Evolutionary conservation across 2,888 invertebrate species (phyloP).

Genomic region (Linnaemya vulpina): DNA sequence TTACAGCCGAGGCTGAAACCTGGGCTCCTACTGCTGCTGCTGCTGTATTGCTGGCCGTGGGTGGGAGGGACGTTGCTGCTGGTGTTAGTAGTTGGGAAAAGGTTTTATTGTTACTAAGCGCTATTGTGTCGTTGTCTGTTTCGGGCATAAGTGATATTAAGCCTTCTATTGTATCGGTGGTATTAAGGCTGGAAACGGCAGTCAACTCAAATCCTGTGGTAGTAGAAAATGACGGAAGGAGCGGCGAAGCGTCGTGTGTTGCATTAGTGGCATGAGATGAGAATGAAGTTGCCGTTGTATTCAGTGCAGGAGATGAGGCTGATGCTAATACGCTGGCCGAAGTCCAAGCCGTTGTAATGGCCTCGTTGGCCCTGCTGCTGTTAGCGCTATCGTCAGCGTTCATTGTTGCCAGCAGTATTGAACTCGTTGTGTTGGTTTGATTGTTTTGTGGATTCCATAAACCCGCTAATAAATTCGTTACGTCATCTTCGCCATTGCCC

Average conservation of each 20-base stretch:
- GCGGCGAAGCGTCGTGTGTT: slow-evolving; percentile 49
- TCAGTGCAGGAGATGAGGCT: not conserved
- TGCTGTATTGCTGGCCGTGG: slow-evolving; percentile 10
- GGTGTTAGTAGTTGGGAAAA: slow-evolving; percentile 37
- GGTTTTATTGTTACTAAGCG: slow-evolving; percentile 29
- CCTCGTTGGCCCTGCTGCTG: slow-evolving; percentile 5
- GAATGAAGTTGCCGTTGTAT: slow-evolving; percentile 1
- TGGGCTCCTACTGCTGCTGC: slow-evolving; percentile 14
- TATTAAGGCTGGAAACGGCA: slow-evolving; percentile 56
- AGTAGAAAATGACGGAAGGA: not conserved
- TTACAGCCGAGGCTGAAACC: slow-evolving; percentile 53
- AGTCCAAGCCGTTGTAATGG: slow-evolving; percentile 48
- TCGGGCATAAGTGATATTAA: slow-evolving; percentile 22
- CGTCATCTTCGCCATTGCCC: slow-evolving; percentile 48
- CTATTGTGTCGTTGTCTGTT: slow-evolving; percentile 46
- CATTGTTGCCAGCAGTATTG: slow-evolving; percentile 44
- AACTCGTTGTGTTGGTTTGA: slow-evolving; percentile 66
- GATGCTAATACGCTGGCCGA: slow-evolving; percentile 23
- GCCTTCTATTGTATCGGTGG: slow-evolving; percentile 49
- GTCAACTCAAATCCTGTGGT: slow-evolving; percentile 53
- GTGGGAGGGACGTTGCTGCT: not conserved
- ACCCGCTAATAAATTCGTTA: slow-evolving; percentile 71
- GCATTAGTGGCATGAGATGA: slow-evolving; percentile 2
- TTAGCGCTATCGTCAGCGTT: slow-evolving; percentile 22
- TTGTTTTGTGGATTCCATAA: slow-evolving; percentile 71